A percentile compares a stretch with the other conserved stretches of the same genome.
Evolutionary conservation across 1,140 invertebrate genomes (phyloP).

Genomic region (Drosophila bocqueti): DNA sequence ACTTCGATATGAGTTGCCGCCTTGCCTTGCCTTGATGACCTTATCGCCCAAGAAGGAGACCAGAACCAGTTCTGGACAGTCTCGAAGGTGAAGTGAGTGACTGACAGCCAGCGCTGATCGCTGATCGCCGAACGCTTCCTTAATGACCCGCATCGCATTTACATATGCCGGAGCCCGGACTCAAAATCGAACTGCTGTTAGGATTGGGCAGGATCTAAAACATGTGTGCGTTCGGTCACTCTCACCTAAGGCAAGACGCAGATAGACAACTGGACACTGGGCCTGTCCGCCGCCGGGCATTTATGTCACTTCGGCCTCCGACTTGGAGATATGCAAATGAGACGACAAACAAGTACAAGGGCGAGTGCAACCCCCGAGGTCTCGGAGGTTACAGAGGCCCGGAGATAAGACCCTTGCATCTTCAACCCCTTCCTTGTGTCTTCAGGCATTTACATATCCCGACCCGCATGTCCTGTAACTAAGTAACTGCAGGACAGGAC

Average conservation of each 20-base stretch:
- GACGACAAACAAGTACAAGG: neutral
- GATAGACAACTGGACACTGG: conserved; percentile 61
- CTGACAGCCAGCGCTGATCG: conserved; percentile 38
- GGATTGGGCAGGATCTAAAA: conserved; percentile 21
- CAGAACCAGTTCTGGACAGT: conserved; percentile 81
- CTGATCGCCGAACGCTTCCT: conserved; percentile 18
- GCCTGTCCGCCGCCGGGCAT: conserved; percentile 33
- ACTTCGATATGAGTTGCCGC: conserved; percentile 17
- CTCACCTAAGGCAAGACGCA: conserved; percentile 4
- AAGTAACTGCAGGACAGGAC: conserved; percentile 77
- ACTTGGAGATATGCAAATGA: conserved; percentile 68
- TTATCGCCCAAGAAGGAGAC: conserved; percentile 59
- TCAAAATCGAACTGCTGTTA: conserved; percentile 47
- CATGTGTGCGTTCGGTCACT: conserved; percentile 55
- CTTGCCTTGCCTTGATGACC: conserved; percentile 58
- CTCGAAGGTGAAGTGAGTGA: conserved; percentile 37
- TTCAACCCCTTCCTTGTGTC: conserved; percentile 38
- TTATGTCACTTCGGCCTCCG: conserved; percentile 31
- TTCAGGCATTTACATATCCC: conserved; percentile 36
- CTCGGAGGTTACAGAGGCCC: conserved; percentile 57
- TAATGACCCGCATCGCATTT: conserved; percentile 70
- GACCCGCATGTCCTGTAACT: conserved; percentile 73
- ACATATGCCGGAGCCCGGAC: conserved; percentile 33
- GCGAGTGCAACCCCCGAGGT: conserved; percentile 65
- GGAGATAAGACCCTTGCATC: conserved; percentile 30